These are phyloP conservation scores for Neosilurus mollespiculum DNA, from an alignment of 2,797 vertebrate species.

Conservation along the genomic window DNA sequence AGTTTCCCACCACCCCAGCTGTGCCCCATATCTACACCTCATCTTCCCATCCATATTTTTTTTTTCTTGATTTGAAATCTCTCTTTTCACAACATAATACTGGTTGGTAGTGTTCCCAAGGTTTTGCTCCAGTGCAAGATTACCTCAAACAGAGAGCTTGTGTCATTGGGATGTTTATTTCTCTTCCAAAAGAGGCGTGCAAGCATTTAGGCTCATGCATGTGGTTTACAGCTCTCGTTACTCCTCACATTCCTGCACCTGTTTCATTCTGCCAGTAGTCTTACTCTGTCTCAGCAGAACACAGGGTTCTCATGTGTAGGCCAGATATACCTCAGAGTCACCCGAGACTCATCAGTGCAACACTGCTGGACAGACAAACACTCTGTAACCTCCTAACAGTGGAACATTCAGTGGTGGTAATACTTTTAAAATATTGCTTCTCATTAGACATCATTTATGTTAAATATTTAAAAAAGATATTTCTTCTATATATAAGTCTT, in stretches of 20 bases:
- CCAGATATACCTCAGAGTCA: slow-evolving; percentile 76
- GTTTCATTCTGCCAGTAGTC: slow-evolving; percentile 63
- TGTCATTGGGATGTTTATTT: slow-evolving; percentile 11
- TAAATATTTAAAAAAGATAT: background rate
- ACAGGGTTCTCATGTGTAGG: slow-evolving; percentile 65
- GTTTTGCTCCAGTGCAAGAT: slow-evolving; percentile 78
- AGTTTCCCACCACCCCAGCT: slow-evolving; percentile 46
- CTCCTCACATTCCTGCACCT: slow-evolving; percentile 51
- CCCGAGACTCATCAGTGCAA: slow-evolving; percentile 53
- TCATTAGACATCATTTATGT: slow-evolving; percentile 2
- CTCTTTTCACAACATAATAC: slow-evolving; percentile 35
- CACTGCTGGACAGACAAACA: slow-evolving; percentile 43
- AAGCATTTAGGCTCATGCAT: slow-evolving; percentile 36
- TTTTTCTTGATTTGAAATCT: slow-evolving; percentile 11
- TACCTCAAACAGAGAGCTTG: slow-evolving; percentile 40
- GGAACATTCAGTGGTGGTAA: background rate
- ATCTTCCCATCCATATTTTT: slow-evolving; percentile 37
- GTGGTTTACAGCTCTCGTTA: slow-evolving; percentile 64
- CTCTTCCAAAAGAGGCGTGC: slow-evolving; percentile 20
- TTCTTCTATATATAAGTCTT: slow-evolving; percentile 16
- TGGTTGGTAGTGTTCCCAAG: slow-evolving; percentile 61
- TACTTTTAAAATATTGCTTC: background rate
- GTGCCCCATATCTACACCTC: slow-evolving; percentile 46
- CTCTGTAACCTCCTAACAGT: slow-evolving; percentile 26
- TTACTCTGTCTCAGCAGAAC: slow-evolving; percentile 63